Base-by-base conservation (phyloP, 2,888 invertebrate species). In the Campoplex capitator region DNA sequence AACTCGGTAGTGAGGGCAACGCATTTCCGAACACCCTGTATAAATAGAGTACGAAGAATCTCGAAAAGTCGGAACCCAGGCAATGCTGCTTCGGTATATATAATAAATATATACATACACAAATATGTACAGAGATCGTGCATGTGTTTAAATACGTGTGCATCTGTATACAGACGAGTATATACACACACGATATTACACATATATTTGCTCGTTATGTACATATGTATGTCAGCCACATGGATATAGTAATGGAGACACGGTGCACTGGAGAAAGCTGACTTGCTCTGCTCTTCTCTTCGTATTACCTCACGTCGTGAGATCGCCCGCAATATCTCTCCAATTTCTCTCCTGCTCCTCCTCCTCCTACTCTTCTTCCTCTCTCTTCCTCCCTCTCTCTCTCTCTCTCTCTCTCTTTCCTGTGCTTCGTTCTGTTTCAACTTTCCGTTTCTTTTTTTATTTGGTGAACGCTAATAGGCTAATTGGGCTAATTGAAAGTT, bases 221-320 rank as follows among this genome's bases (percentile, higher is more conserved):
- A 42, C 28, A 48, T 65, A 73, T 48, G 68, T 42, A 56, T 28
- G 45, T 73, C 42, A 54, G 70, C 32, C 56, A 65, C 51, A 71
- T n/a, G 56, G 48, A 16, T 70, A 75, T 65, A 79, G 58, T 58
- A 35, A 65, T 28, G 58, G 16, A 45, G 75, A 65, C 77, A 82
- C 68, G 58, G 70, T 56, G 83, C 51, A 82, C 82, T 79, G 88
- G 93, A 92, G 93, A 93, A 93, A 93, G 93, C 92, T 91, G 91
- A 90, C 65, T 82, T 84, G 84, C 87, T 87, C 84, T 76, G 81
- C 78, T 84, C 84, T 79, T 79, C 83, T 83, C 83, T 76, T 68
- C 68, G 77, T 82, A 86, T 93, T 94, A 92, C 94, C 90, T 93
- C 93, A 93, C 88, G 90, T 89, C 93, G 93, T 93, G 93, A 90